phyloP scores from a whole-genome alignment of 1,140 invertebrate species.

The Ostrea denselamellosa region DNA sequence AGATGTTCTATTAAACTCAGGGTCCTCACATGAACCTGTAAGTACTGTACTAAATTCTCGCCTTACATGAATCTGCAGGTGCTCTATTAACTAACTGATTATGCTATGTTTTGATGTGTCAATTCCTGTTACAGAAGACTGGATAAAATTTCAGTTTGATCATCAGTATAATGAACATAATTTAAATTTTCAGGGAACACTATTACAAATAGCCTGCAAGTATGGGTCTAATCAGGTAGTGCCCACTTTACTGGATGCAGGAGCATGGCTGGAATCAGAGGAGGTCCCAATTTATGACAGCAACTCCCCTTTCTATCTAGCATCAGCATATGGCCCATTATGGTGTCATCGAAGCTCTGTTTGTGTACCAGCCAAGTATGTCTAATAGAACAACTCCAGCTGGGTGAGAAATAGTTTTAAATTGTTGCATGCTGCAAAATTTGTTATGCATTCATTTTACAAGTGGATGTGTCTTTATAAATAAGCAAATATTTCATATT shows the following conservation, averaged over 20 bases:
- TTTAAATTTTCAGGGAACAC: slow-evolving; percentile 57
- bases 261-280: slow-evolving; percentile 41
- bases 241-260: slow-evolving; percentile 49
- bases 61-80: no score
- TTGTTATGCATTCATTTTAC: no score
- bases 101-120: no score
- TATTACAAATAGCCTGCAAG: slow-evolving; percentile 56
- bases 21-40: no score
- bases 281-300: slow-evolving; percentile 53
- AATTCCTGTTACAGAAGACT: no score
- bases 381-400: slow-evolving; percentile 38
- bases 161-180: neutral
- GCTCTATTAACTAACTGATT: no score
- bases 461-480: no score
- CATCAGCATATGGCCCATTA: slow-evolving; percentile 59
- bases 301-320: slow-evolving; percentile 64
- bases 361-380: slow-evolving; percentile 61
- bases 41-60: no score
- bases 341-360: slow-evolving; percentile 55
- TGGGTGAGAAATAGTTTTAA: slow-evolving; percentile 46
- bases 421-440: neutral
- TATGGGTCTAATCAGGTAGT: slow-evolving; percentile 49
- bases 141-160: no score
- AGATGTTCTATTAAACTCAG: no score
- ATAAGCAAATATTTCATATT: no score